Evolutionary conservation across 2,113 vertebrate genomes (phyloP), one percentile per base, ranked within the genome.

Genomic region (Poeciliopsis prolifica): DNA sequence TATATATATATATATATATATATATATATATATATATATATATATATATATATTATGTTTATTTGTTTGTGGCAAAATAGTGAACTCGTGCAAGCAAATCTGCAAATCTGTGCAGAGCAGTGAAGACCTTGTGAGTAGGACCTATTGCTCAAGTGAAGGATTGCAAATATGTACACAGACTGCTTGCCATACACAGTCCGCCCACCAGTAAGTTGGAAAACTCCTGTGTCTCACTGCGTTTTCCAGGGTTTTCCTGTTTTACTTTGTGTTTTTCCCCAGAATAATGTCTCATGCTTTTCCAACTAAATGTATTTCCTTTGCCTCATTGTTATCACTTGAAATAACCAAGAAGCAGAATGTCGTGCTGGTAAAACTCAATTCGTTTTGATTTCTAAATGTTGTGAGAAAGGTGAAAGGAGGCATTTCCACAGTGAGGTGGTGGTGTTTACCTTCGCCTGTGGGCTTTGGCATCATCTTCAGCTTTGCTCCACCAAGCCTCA

Each of bases 201-300:
- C 67, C 61, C 72, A 78, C 78, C 0, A 28, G 0, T 69, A 40
- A 63, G 54, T 15, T 44, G 61, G 10, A 61, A 61, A 3, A 30
- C 3, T 30, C 71, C 42, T 0, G 14, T 42, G 35, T 42, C 35
- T 42, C 3, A 5, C 35, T 13, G 35, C 35, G 13, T 58, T 69
- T 58, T 69, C 19, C 22, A 15, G 60, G 7, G 9, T 1, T 70
- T 80, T 83, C 72, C 37, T 1, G 5, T 4, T 1, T n/a, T 29
- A 6, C 2, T 24, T n/a, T 30, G 22, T n/a, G 0, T 1, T 31
- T 71, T 78, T 82, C 79, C 37, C 2, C 17, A n/a, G 77, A 89
- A 86, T 1, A 28, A 10, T 31, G 12, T 19, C 61, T 67, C 4
- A 44, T 0, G 4, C 4, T 54, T 83, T 80, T n/a, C 58, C 35